These are phyloP conservation scores for Melinaea menophilus DNA, from an alignment of 2,888 invertebrate species.

Conservation along the genomic window DNA sequence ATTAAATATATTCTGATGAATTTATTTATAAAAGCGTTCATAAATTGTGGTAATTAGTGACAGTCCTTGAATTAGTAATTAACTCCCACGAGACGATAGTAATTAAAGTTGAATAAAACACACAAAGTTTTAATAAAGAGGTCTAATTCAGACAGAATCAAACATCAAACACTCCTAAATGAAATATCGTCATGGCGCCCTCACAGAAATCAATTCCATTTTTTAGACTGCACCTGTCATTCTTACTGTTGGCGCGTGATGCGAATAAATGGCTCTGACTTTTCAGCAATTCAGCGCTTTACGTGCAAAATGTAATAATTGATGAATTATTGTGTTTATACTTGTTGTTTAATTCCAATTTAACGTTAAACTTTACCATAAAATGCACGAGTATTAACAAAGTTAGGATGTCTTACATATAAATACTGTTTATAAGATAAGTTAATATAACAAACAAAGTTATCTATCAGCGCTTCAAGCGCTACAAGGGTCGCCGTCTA, in stretches of 20 bases:
- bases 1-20: too few species aligned
- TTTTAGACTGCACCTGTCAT: slow-evolving; percentile 37
- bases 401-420: too few species aligned
- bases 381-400: too few species aligned
- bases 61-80: too few species aligned
- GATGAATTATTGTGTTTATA: background rate
- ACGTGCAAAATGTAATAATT: background rate
- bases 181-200: slow-evolving; percentile 23
- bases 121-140: background rate
- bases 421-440: too few species aligned
- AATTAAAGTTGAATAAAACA: too few species aligned
- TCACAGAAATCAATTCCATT: slow-evolving; percentile 33
- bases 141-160: slow-evolving; percentile 8
- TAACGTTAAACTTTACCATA: too few species aligned
- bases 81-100: too few species aligned
- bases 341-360: too few species aligned
- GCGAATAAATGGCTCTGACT: slow-evolving; percentile 21
- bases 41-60: too few species aligned
- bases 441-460: background rate
- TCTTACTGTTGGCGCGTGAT: slow-evolving; percentile 28
- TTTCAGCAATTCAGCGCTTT: slow-evolving; percentile 4
- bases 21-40: too few species aligned
- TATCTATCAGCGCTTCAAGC: background rate
- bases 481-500: background rate
- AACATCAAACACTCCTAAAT: slow-evolving; percentile 18